These are phyloP conservation scores for Tethea ocularis DNA, from an alignment of 2,888 invertebrate species.

Conservation along the genomic window DNA sequence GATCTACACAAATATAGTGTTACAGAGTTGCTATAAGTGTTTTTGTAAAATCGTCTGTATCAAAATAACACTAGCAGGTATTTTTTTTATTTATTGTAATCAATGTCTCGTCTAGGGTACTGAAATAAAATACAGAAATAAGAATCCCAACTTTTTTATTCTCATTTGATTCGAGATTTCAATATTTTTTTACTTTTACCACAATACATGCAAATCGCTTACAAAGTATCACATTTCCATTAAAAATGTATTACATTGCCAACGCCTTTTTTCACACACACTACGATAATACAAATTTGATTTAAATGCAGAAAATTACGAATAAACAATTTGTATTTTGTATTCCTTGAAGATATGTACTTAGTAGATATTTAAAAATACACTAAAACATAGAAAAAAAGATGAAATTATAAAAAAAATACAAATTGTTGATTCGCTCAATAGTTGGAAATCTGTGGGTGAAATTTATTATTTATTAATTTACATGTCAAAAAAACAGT, in stretches of 20 bases:
- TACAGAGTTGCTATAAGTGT: too few relatives aligned
- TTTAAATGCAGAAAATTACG: conserved; percentile 11
- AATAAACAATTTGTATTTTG: conserved; percentile 1
- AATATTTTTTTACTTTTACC: conserved; percentile 5
- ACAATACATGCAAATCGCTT: conserved; percentile 8
- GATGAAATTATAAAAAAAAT: background rate
- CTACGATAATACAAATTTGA: conserved; percentile 4
- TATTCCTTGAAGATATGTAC: background rate
- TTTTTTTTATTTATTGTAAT: too few relatives aligned
- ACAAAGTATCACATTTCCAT: background rate
- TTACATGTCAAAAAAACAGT: background rate
- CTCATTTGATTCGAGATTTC: conserved; percentile 54
- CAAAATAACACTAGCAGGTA: too few relatives aligned
- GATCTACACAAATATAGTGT: too few relatives aligned
- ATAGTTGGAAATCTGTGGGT: background rate
- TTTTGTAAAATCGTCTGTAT: too few relatives aligned
- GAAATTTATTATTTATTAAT: background rate
- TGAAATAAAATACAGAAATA: conserved; percentile 46
- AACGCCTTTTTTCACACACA: background rate
- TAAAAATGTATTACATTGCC: background rate
- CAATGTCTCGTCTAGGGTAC: too few relatives aligned
- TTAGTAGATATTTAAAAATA: background rate
- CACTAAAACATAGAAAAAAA: background rate
- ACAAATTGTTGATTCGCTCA: conserved; percentile 1
- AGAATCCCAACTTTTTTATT: conserved; percentile 58